Evolutionary conservation across 2,888 invertebrate genomes (phyloP), one percentile per base, ranked within the genome.

Genomic region (Athalia circularis): DNA sequence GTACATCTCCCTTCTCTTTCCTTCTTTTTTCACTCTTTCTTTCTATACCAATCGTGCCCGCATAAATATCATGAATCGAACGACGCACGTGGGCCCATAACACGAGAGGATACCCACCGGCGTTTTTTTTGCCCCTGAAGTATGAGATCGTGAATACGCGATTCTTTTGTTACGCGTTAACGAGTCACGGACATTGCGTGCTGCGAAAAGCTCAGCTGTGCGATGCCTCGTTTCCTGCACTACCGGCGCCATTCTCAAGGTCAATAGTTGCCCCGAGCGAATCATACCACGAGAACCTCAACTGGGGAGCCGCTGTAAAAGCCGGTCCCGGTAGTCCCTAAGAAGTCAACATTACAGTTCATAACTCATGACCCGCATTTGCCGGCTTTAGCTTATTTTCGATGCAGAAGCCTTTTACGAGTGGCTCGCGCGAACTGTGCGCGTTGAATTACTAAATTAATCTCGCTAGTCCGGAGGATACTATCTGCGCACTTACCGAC

Each of bases 11-110:
- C 11, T 48, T 48, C 13, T 47, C 29, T 29, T 65, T 48, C 48
- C 48, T 65, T 8, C 13, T 59, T 59, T 29, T n/a, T 47, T 15
- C 72, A 43, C 47, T 47, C 72, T 47, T 11, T 9, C 59, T 11
- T 59, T 52, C n/a, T 59, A 15, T 29, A 29, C 29, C 29, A 29
- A 29, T 29, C 29, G 29, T 29, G 29, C 29, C 59, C 72, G 59
- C 72, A 59, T 72, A 72, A 72, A 72, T 72, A 72, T 59, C 57
- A 57, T 11, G 72, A 72, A 72, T 72, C 72, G 72, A 72, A 72
- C 72, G 57, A 72, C 72, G 72, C 72, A 72, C 72, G 72, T 11
- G 54, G 54, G 54, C n/a, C n/a, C 54, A n/a, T n/a, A 9, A n/a
- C n/a, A 54, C 54, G 54, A n/a, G 54, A 11, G 54, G 1, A 29